Evolutionary conservation across 2,888 invertebrate species (phyloP), one percentile per base, ranked within the genome.

Genomic region (Cinara cedri): DNA sequence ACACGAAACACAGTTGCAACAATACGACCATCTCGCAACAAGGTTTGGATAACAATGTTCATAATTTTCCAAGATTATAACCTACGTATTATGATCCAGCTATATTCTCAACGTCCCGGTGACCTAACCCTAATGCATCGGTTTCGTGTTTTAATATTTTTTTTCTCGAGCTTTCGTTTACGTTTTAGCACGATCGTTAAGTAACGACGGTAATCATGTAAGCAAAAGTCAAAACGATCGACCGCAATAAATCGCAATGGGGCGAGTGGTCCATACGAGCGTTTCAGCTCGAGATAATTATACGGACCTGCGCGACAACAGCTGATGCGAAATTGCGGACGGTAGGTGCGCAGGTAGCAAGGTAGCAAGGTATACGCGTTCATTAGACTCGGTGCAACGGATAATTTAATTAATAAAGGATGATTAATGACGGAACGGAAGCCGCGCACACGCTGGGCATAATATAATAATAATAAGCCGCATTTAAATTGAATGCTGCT

Each of bases 331-430:
- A 63, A 11, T 49, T n/a, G n/a, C n/a, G n/a, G n/a, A n/a, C n/a
- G n/a, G n/a, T n/a, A 34, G 34, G 3, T 6, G 3, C 34, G 34
- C 34, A 34, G 34, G 6, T 4, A 6, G 34, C 34, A 34, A n/a
- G n/a, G n/a, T n/a, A 6, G 34, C 34, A 34, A n/a, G n/a, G n/a
- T 6, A 34, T 34, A 6, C 34, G 24, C 46, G 46, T 26, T 62
- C 62, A 72, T 72, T 62, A 72, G 34, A 51, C 49, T 34, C 24
- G 1, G 26, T 19, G 46, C 46, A 34, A 44, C 14, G 62, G 49
- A 62, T 72, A 72, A 72, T 72, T 72, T 62, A 72, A 72, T 72
- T 72, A 34, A 3, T 34, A 62, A 72, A 49, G 19, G 34, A 72
- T 49, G 62, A 72, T 62, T 72, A 62, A 72, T 26, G 72, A 72